These are phyloP conservation scores for Nomada fucata DNA, from an alignment of 2,888 invertebrate species.

Conservation along the genomic window DNA sequence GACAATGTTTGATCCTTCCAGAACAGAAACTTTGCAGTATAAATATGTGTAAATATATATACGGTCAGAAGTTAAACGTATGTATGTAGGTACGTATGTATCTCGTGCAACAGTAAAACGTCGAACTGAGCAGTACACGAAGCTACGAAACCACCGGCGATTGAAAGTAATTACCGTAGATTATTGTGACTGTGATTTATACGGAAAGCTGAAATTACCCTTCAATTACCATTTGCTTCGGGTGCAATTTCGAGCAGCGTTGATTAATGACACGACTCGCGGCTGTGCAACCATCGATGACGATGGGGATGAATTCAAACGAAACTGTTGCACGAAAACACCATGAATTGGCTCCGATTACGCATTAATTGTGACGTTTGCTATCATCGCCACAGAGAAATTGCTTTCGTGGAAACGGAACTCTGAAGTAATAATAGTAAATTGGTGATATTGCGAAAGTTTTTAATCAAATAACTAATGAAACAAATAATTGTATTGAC, in stretches of 20 bases:
- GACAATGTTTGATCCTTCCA: slow-evolving; percentile 1
- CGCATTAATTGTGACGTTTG: slow-evolving; percentile 15
- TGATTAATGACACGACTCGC: slow-evolving; percentile 65
- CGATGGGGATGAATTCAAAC: slow-evolving; percentile 49
- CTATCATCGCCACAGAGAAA: not conserved
- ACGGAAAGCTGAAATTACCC: slow-evolving; percentile 74
- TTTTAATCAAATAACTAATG: not conserved
- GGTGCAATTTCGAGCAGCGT: slow-evolving; percentile 63
- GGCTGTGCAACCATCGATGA: slow-evolving; percentile 49
- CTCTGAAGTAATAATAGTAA: not conserved
- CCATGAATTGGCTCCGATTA: slow-evolving; percentile 17
- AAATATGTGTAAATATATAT: slow-evolving; percentile 11
- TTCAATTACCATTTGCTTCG: slow-evolving; percentile 72
- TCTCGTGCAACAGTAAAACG: slow-evolving; percentile 9
- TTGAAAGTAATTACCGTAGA: slow-evolving; percentile 76
- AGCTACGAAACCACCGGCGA: slow-evolving; percentile 60
- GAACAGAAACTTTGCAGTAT: slow-evolving; percentile 11
- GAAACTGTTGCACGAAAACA: slow-evolving; percentile 51
- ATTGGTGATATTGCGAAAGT: not conserved
- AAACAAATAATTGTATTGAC: too few relatives aligned
- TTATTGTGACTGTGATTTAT: slow-evolving; percentile 77
- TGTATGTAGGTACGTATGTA: too few relatives aligned
- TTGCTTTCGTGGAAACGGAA: not conserved
- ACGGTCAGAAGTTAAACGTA: slow-evolving; percentile 3
- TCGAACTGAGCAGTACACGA: slow-evolving; percentile 22